Evolutionary conservation across 2,888 invertebrate species (phyloP), one percentile per base, ranked within the genome.

Genomic region (Argyresthia goedartella): DNA sequence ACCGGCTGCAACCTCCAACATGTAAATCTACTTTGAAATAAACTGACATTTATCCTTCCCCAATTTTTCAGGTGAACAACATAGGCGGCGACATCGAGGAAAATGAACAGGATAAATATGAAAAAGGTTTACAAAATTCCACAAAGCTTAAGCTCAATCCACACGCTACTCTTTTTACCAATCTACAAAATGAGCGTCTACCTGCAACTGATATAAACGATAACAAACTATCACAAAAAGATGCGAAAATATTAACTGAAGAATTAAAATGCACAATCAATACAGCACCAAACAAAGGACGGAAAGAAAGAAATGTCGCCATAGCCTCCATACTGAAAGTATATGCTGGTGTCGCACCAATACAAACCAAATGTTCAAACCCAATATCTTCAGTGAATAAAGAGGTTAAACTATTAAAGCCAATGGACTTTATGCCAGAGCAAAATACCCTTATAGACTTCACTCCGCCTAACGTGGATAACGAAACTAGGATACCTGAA

Each of bases 271-370:
- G n/a, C 7, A 47, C 6, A 4, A 25, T 25, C n/a, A 34, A 47
- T 47, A n/a, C 10, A n/a, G 1, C 14, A 8, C 6, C 34, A 33
- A 13, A 13, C n/a, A n/a, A 33, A 47, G 13, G 34, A 13, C 1
- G 13, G 1, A 7, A 60, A 42, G 57, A 60, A 10, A 60, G 65
- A 34, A 77, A 77, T 58, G 67, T 67, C 0, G 78, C 77, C 1
- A n/a, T 76, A 0, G 58, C 62, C 15, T 74, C 76, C 0, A 60
- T 76, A 11, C 54, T 71, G 15, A 59, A 59, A 46, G 54, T 59
- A 8, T 54, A 61, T 9, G 55, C 60, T 8, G 52, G 51, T 4
- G 6, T 33, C 1, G 34, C 33, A 33, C 47, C 47, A 1, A 8
- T 34, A n/a, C n/a, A n/a, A 11, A 34, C 16, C 9, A 44, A 7